A percentile compares a stretch with the other conserved stretches of the same genome.
phyloP scores from a whole-genome alignment of 2,888 invertebrate species.

The Megaustenia siamemsis region DNA sequence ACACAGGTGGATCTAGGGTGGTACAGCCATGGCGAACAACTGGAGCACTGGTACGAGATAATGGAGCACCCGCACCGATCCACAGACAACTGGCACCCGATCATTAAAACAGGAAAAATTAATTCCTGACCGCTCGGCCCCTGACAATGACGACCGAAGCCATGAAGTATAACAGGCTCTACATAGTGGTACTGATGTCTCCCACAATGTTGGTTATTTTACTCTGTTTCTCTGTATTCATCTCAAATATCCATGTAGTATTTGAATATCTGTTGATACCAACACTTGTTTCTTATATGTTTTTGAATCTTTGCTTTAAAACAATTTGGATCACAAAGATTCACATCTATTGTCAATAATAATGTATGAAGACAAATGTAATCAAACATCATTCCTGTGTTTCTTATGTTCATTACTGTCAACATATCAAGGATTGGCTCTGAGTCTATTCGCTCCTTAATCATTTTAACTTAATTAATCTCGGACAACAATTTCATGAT shows the following conservation, averaged over 20 bases:
- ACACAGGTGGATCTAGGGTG: conserved; percentile 74
- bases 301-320: neutral
- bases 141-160: neutral
- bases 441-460: too few relatives aligned
- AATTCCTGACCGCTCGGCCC: conserved; percentile 63
- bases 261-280: neutral
- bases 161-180: neutral
- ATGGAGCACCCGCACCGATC: conserved; percentile 77
- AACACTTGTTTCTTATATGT: neutral
- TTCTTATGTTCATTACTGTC: too few relatives aligned
- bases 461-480: too few relatives aligned
- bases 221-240: conserved; percentile 15
- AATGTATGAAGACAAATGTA: too few relatives aligned
- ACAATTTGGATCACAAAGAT: neutral
- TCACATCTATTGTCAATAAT: too few relatives aligned
- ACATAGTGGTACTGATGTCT: neutral
- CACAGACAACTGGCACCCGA: conserved; percentile 75
- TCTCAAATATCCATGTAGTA: neutral
- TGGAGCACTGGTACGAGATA: conserved; percentile 76
- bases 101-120: conserved; percentile 76
- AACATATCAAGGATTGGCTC: too few relatives aligned
- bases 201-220: conserved; percentile 9
- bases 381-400: too few relatives aligned
- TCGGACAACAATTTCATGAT: too few relatives aligned
- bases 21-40: conserved; percentile 75